Evolutionary conservation across 1,140 invertebrate species (phyloP).

Genomic region (Helicoverpa zea): DNA sequence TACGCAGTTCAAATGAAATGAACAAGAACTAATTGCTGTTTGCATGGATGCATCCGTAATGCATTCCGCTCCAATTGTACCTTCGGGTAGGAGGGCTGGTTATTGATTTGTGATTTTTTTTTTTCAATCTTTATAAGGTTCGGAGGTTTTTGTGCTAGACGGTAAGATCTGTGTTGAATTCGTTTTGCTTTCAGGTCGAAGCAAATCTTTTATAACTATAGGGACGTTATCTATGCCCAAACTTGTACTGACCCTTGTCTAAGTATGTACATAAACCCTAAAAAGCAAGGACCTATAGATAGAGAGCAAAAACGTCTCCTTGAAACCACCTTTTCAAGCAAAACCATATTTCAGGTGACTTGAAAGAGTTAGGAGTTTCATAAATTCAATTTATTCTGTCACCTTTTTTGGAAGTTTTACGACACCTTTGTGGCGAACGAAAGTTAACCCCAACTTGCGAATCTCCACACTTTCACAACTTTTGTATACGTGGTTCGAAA

Average conservation of each 20-base stretch:
- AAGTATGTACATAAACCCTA: too few relatives aligned
- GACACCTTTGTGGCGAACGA: conserved; percentile 3
- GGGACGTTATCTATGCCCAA: too few relatives aligned
- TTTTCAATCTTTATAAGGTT: not conserved
- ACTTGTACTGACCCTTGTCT: too few relatives aligned
- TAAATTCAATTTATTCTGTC: conserved; percentile 24
- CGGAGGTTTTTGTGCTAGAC: too few relatives aligned
- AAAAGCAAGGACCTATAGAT: too few relatives aligned
- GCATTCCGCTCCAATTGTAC: conserved; percentile 35
- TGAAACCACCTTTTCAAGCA: not conserved
- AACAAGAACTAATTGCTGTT: conserved; percentile 45
- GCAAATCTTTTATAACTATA: too few relatives aligned
- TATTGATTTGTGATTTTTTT: not conserved
- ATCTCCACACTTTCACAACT: conserved; percentile 5
- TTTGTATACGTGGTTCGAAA: not conserved
- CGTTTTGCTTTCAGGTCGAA: too few relatives aligned
- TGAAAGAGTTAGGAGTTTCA: not conserved
- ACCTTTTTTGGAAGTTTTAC: conserved; percentile 21
- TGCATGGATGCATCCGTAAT: conserved; percentile 45
- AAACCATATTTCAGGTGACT: conserved; percentile 4
- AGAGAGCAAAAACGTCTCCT: too few relatives aligned
- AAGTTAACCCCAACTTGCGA: conserved; percentile 19
- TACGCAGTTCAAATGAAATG: conserved; percentile 40
- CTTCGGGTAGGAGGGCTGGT: not conserved
- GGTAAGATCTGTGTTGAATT: too few relatives aligned